These are phyloP conservation scores for Nesidiocoris tenuis DNA, from an alignment of 2,888 invertebrate genomes.

Conservation along the genomic window DNA sequence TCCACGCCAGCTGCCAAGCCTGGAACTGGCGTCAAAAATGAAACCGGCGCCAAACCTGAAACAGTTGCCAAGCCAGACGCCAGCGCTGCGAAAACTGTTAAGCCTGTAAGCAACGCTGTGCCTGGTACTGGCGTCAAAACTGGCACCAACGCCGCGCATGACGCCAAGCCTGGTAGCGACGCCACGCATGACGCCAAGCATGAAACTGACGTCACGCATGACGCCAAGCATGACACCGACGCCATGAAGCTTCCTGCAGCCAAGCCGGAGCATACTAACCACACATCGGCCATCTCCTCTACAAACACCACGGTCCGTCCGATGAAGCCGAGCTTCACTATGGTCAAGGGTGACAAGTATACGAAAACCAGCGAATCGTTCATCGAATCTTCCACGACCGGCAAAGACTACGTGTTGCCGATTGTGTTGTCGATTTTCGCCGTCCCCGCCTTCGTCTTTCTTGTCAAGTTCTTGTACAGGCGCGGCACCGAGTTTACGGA, in stretches of 20 bases:
- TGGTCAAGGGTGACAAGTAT: slow-evolving; percentile 44
- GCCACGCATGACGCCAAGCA: too few species aligned
- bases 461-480: slow-evolving; percentile 66
- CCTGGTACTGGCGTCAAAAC: too few species aligned
- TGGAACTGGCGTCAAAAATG: too few species aligned
- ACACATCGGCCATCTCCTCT: too few species aligned
- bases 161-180: too few species aligned
- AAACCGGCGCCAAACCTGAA: too few species aligned
- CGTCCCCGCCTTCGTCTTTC: slow-evolving; percentile 70
- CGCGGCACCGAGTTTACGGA: slow-evolving; percentile 81
- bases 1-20: too few species aligned
- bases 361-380: slow-evolving; percentile 44
- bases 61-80: too few species aligned
- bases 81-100: too few species aligned
- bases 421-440: slow-evolving; percentile 72
- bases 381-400: slow-evolving; percentile 49
- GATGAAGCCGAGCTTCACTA: slow-evolving; percentile 44
- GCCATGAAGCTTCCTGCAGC: neutral
- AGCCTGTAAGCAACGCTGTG: too few species aligned
- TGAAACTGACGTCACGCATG: too few species aligned
- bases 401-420: slow-evolving; percentile 67
- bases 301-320: neutral
- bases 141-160: too few species aligned
- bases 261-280: neutral
- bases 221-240: neutral